A percentile compares a stretch with the other conserved stretches of the same genome.
phyloP scores from a whole-genome alignment of 1,140 invertebrate species.

The Musca domestica region DNA sequence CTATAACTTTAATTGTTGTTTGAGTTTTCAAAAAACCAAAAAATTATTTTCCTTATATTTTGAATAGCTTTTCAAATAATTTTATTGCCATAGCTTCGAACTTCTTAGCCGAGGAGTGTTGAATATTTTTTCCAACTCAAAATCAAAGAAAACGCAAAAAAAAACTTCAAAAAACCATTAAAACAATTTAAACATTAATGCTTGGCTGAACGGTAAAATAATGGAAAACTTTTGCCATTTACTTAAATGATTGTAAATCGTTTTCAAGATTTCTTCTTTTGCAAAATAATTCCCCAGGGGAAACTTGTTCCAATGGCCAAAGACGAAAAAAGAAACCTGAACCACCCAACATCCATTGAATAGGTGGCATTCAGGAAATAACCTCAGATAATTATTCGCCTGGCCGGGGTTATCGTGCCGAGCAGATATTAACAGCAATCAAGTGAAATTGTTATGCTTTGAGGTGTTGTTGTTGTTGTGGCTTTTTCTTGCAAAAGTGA shows the following conservation, averaged over 20 bases:
- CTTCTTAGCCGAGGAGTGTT: neutral
- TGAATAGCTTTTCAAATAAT: too few relatives aligned
- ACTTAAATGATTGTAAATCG: conserved; percentile 23
- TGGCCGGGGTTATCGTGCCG: neutral
- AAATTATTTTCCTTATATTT: too few relatives aligned
- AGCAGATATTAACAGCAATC: conserved; percentile 14
- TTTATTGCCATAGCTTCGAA: too few relatives aligned
- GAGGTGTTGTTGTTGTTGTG: neutral
- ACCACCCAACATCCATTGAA: neutral
- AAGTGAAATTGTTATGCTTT: conserved; percentile 7
- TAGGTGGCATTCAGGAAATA: too few relatives aligned
- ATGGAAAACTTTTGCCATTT: conserved; percentile 29
- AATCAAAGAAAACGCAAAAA: conserved; percentile 13
- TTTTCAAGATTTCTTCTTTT: conserved; percentile 28
- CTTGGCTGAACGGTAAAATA: conserved; percentile 25
- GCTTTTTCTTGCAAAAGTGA: too few relatives aligned
- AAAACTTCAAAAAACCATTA: conserved; percentile 33
- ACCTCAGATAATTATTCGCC: too few relatives aligned
- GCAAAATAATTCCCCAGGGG: conserved; percentile 27
- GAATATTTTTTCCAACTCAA: neutral
- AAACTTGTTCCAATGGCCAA: neutral
- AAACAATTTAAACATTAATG: conserved; percentile 33
- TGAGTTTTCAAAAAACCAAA: too few relatives aligned
- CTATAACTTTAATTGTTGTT: too few relatives aligned
- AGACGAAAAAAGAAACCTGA: neutral